phyloP scores from a whole-genome alignment of 2,797 vertebrate species.

The Karalla daura region DNA sequence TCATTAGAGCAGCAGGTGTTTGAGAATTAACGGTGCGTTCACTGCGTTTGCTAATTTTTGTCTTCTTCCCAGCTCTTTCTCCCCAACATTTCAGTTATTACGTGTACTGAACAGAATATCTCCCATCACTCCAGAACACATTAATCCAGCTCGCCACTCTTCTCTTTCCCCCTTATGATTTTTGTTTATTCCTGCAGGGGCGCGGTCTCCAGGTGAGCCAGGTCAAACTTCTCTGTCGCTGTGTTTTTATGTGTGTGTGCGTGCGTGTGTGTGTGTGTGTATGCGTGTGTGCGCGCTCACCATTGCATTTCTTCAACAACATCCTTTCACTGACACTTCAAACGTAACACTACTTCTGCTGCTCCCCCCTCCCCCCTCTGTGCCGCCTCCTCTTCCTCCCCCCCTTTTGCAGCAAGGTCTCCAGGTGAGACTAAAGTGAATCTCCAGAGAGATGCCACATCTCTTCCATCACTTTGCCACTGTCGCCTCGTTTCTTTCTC shows the following conservation, averaged over 20 bases:
- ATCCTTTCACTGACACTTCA: slow-evolving; percentile 38
- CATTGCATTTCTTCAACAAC: slow-evolving; percentile 24
- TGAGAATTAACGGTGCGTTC: slow-evolving; percentile 45
- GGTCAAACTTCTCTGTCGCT: slow-evolving; percentile 62
- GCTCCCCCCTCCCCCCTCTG: neutral
- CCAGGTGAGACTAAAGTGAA: slow-evolving; percentile 78
- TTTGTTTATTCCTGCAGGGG: slow-evolving; percentile 61
- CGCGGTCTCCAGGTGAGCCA: slow-evolving; percentile 84
- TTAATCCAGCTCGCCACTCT: slow-evolving; percentile 50
- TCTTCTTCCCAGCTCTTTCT: slow-evolving; percentile 32
- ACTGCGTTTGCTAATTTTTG: slow-evolving; percentile 34
- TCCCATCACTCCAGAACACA: slow-evolving; percentile 12
- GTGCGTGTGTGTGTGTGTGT: slow-evolving; percentile 18
- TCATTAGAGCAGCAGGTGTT: slow-evolving; percentile 1
- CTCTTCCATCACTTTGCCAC: slow-evolving; percentile 38
- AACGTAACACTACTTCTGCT: slow-evolving; percentile 17
- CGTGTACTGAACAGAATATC: slow-evolving; percentile 37
- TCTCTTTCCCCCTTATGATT: slow-evolving; percentile 61
- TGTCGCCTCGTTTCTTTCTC: neutral
- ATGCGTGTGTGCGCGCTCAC: slow-evolving; percentile 30
- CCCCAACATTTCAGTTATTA: slow-evolving; percentile 35
- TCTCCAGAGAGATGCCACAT: slow-evolving; percentile 59
- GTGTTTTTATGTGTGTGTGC: slow-evolving; percentile 18
- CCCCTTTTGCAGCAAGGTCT: slow-evolving; percentile 76
- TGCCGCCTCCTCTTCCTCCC: slow-evolving; percentile 37